phyloP scores from a whole-genome alignment of 2,888 invertebrate species.

The Rhaphigaster nebulosa region DNA sequence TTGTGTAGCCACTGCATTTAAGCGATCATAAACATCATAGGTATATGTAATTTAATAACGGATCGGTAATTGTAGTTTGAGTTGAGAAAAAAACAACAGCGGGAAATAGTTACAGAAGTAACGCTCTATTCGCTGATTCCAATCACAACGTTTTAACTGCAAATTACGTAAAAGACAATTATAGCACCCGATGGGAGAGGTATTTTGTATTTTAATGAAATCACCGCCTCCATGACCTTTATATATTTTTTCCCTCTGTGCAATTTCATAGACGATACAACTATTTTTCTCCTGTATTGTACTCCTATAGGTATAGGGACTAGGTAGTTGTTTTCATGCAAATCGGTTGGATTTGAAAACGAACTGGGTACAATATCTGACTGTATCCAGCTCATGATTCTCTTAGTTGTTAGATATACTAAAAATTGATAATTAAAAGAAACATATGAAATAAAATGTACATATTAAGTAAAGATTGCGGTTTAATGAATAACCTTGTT shows the following conservation, averaged over 20 bases:
- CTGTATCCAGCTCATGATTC: no score
- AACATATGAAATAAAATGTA: no score
- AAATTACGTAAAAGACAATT: conserved; percentile 38
- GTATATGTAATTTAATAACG: background rate
- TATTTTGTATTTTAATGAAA: conserved; percentile 43
- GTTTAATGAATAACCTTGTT: no score
- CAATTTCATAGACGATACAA: background rate
- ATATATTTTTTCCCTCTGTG: background rate
- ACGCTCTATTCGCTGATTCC: background rate
- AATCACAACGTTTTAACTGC: conserved; percentile 22
- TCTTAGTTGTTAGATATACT: no score
- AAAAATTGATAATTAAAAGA: no score
- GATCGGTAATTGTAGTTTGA: background rate
- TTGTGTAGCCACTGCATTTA: background rate
- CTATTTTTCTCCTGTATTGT: background rate
- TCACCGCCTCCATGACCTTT: background rate
- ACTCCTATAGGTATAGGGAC: no score
- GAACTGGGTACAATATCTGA: no score
- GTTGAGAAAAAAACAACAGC: background rate
- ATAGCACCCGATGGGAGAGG: background rate
- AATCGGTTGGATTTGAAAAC: no score
- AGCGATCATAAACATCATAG: background rate
- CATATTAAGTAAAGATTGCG: no score
- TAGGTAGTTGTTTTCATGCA: background rate
- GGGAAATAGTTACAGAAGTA: background rate